Evolutionary conservation across 2,888 invertebrate genomes (phyloP).

Genomic region (Chrysopilus asiliformis): DNA sequence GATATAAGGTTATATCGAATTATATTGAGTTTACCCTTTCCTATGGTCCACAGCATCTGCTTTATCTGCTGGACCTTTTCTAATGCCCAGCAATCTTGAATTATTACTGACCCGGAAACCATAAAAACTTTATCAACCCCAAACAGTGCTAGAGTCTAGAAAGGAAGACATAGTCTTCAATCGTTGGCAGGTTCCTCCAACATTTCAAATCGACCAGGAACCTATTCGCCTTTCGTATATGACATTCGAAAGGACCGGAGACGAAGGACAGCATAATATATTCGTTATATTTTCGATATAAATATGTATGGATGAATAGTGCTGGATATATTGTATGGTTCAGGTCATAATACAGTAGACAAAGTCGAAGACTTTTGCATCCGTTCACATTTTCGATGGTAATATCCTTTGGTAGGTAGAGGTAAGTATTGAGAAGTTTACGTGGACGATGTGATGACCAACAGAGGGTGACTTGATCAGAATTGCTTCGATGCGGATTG

Average conservation of each 20-base stretch:
- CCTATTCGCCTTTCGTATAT: constrained; percentile 1
- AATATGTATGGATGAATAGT: too few relatives aligned
- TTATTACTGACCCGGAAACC: constrained; percentile 17
- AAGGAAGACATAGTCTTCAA: constrained; percentile 11
- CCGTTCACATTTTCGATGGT: too few relatives aligned
- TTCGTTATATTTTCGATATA: too few relatives aligned
- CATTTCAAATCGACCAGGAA: neutral
- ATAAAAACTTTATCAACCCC: constrained; percentile 16
- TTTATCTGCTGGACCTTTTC: constrained; percentile 11
- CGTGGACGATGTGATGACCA: too few relatives aligned
- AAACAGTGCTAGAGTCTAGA: constrained; percentile 8
- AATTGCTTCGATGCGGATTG: too few relatives aligned
- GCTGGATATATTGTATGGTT: too few relatives aligned
- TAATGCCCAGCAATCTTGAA: constrained; percentile 14
- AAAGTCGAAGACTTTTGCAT: too few relatives aligned
- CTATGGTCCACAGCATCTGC: constrained; percentile 8
- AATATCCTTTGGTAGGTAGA: too few relatives aligned
- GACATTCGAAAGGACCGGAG: neutral
- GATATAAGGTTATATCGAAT: neutral
- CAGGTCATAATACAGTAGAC: too few relatives aligned
- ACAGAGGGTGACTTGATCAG: too few relatives aligned
- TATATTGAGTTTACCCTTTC: neutral
- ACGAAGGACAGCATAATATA: too few relatives aligned
- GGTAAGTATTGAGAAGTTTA: too few relatives aligned
- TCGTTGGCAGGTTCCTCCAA: constrained; percentile 8